phyloP scores from a whole-genome alignment of 2,888 invertebrate species.

The Brachycybe producta region DNA sequence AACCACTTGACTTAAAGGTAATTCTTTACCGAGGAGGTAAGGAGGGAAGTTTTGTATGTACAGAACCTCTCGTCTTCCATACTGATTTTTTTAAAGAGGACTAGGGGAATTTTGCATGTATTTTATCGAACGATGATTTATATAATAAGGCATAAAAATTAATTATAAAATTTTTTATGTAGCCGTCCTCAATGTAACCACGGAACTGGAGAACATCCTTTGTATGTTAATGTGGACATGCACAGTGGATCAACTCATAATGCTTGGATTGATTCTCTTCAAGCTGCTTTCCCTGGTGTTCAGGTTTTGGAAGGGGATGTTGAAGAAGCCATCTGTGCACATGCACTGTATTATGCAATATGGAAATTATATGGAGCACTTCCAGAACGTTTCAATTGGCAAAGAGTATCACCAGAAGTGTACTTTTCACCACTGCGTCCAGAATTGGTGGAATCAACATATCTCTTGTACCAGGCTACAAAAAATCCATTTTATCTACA shows the following conservation, averaged over 20 bases:
- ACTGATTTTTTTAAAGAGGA: no score
- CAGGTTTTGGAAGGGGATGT: slow-evolving; percentile 46
- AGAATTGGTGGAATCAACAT: slow-evolving; percentile 49
- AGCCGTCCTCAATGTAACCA: slow-evolving; percentile 42
- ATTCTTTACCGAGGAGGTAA: no score
- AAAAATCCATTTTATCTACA: slow-evolving; percentile 51
- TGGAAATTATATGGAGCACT: slow-evolving; percentile 46
- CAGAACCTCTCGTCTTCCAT: no score
- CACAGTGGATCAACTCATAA: slow-evolving; percentile 43
- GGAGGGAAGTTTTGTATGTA: no score
- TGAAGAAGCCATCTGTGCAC: slow-evolving; percentile 50
- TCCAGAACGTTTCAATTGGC: slow-evolving; percentile 42
- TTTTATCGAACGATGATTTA: no score
- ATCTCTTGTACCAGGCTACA: slow-evolving; percentile 47
- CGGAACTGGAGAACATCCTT: slow-evolving; percentile 45
- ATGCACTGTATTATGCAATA: slow-evolving; percentile 47
- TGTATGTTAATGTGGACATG: slow-evolving; percentile 52
- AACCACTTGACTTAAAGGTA: no score
- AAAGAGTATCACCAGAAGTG: slow-evolving; percentile 41
- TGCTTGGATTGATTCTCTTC: slow-evolving; percentile 50
- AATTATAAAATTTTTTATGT: slow-evolving; percentile 18
- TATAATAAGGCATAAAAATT: neutral
- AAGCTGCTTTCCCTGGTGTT: slow-evolving; percentile 38
- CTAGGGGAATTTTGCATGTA: no score
- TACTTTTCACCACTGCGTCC: slow-evolving; percentile 49